These are phyloP conservation scores for Ammospiza nelsoni DNA, from an alignment of 2,113 vertebrate genomes.

Conservation along the genomic window DNA sequence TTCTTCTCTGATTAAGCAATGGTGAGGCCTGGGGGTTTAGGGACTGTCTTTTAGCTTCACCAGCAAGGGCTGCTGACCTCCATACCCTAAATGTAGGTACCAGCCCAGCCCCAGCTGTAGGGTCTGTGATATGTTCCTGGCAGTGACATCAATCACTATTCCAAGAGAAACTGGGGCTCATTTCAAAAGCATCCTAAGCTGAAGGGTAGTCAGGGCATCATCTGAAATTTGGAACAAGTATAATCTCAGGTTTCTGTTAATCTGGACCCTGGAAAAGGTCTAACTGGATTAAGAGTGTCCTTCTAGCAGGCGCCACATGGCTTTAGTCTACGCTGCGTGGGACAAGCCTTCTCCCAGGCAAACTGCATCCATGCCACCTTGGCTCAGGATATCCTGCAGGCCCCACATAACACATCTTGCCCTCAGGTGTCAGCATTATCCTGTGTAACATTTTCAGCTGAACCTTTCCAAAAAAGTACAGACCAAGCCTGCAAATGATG, in stretches of 20 bases:
- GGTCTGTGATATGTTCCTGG: neutral
- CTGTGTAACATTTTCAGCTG: neutral
- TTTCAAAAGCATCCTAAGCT: neutral
- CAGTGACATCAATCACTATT: neutral
- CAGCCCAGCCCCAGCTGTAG: neutral
- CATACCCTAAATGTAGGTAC: accelerated
- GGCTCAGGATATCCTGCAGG: neutral
- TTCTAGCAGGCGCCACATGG: neutral
- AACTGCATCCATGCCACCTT: neutral
- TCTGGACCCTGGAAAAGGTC: neutral
- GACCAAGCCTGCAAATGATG: neutral
- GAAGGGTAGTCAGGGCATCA: neutral
- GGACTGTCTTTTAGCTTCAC: neutral
- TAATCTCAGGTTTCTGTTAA: neutral
- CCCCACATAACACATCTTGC: neutral
- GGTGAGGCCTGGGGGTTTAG: neutral
- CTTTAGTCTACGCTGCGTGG: neutral
- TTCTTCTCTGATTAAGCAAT: neutral
- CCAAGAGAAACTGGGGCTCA: neutral
- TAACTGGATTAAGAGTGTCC: neutral
- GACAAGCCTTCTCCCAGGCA: neutral
- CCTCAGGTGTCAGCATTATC: neutral
- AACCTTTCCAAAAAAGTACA: neutral
- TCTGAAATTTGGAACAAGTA: neutral
- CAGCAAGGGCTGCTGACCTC: accelerated